Conservation (phyloP, 2,888 invertebrate species). For the Frankliniella fusca region DNA sequence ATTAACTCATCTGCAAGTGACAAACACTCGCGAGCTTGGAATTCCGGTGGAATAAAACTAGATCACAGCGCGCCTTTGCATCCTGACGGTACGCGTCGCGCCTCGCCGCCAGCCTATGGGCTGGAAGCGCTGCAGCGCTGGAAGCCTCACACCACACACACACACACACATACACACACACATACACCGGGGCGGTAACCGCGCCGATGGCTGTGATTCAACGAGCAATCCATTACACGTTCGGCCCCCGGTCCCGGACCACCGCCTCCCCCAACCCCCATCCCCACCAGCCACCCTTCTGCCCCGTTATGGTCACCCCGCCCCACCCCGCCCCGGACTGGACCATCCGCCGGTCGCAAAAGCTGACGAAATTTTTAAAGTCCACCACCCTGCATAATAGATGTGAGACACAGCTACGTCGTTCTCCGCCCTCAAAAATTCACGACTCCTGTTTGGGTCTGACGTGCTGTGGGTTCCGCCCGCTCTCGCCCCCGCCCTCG, state of each 20-base stretch:
- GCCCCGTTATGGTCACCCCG: neutral
- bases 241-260: neutral
- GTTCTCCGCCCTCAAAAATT: slow-evolving; percentile 1
- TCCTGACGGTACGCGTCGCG: neutral
- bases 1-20: neutral
- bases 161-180: no score
- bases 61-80: neutral
- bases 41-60: neutral
- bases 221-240: neutral
- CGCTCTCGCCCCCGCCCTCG: neutral
- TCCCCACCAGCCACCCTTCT: neutral
- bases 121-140: neutral
- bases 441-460: neutral
- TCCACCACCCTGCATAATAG: neutral
- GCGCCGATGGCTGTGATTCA: neutral
- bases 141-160: no score
- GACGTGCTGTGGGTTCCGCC: neutral
- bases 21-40: neutral
- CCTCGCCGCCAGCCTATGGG: neutral
- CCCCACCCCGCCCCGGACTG: neutral
- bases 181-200: no score
- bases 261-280: neutral
- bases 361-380: slow-evolving; percentile 20
- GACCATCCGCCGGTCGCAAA: neutral
- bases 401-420: neutral